Evolutionary conservation across 2,888 invertebrate species (phyloP), one percentile per base, ranked within the genome.

Genomic region (Asteroscopus sphinx): DNA sequence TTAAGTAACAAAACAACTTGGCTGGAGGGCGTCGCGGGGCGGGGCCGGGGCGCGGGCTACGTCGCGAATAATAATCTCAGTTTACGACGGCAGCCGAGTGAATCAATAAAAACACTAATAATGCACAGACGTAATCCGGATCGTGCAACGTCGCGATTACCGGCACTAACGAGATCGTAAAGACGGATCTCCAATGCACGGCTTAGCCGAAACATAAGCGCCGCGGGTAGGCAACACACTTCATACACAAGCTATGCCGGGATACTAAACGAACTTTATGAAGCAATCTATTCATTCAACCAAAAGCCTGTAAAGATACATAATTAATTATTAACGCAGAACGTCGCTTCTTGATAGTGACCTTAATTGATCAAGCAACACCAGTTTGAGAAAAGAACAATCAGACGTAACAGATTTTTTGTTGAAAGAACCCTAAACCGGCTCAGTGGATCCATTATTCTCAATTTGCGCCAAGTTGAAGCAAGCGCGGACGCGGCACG

Each of bases 41-140:
- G 62, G 40, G 61, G 76, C 66, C 78, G 80, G 78, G 79, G 79
- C 71, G 77, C 77, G 80, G 79, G 85, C 80, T 69, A 83, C 86
- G 88, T 88, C 89, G 91, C 92, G 93, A 93, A 93, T 94, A 93
- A 93, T 93, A 93, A 93, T 93, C 93, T 93, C 93, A 91, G 89
- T 94, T 94, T 93, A 94, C 94, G 93, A 93, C 90, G 85, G 90
- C 87, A 90, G 88, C 93, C 94, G 93, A 93, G 92, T 91, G 92
- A 94, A 94, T 94, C 94, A 94, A 94, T 94, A 94, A 94, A 94
- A 94, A 94, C 94, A 93, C 94, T 94, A 94, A 94, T 94, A 94
- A 94, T 94, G 94, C 94, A 93, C 91, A 89, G 88, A 86, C 89
- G 90, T 93, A 93, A 94, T 91, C 93, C 91, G 86, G 87, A 80